These are phyloP conservation scores for Iphiclides podalirius DNA, from an alignment of 2,888 invertebrate species.

Conservation along the genomic window DNA sequence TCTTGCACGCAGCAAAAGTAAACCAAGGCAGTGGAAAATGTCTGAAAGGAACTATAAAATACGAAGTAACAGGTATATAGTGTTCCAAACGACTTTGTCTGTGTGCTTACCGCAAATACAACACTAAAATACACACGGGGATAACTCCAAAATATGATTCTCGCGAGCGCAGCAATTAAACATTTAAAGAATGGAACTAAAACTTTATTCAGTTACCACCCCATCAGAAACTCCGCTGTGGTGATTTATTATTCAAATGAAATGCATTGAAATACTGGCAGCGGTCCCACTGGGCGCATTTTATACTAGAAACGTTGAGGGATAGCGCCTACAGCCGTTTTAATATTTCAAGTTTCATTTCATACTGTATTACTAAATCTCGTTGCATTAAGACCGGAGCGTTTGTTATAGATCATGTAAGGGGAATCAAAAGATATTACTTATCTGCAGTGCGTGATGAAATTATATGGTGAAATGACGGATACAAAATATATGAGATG, in stretches of 20 bases:
- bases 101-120: too few species aligned
- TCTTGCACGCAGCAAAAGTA: too few species aligned
- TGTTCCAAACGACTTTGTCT: too few species aligned
- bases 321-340: slow-evolving; percentile 19
- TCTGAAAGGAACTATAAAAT: too few species aligned
- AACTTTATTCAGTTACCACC: slow-evolving; percentile 22
- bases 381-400: neutral
- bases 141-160: too few species aligned
- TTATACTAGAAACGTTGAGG: slow-evolving; percentile 18
- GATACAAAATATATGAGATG: too few species aligned
- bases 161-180: slow-evolving; percentile 10
- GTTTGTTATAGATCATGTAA: neutral
- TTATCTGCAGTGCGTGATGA: neutral
- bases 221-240: slow-evolving; percentile 16
- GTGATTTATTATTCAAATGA: slow-evolving; percentile 23
- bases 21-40: too few species aligned
- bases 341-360: slow-evolving; percentile 23
- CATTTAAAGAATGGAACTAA: slow-evolving; percentile 19
- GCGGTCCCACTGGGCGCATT: slow-evolving; percentile 18
- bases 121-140: too few species aligned
- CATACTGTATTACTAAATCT: slow-evolving; percentile 10
- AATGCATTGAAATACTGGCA: slow-evolving; percentile 24
- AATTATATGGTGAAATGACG: too few species aligned
- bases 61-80: too few species aligned
- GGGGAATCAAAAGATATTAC: neutral